Percentiles rank a stretch among this genome's conserved stretches.
These are phyloP conservation scores for Drosophila hydei DNA, from an alignment of 1,140 invertebrate genomes.

Conservation along the genomic window DNA sequence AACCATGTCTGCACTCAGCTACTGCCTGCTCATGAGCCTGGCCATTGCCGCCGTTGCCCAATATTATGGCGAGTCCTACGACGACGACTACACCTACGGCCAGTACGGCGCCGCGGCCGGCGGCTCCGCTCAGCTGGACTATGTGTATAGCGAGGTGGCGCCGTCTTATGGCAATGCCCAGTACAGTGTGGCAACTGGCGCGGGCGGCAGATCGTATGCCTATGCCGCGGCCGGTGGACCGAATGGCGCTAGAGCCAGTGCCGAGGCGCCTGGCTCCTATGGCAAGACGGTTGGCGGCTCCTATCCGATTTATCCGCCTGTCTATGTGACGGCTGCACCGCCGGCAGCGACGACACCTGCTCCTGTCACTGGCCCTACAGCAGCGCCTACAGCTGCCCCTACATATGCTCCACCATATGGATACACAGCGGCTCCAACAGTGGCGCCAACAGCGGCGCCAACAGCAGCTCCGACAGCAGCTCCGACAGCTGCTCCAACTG, in stretches of 20 bases:
- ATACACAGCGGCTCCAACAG: neutral
- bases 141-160: conserved; percentile 1
- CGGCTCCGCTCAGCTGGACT: neutral
- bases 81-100: conserved; percentile 5
- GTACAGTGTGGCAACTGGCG: neutral
- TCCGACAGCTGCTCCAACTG: conserved; percentile 11
- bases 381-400: neutral
- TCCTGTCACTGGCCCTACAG: neutral
- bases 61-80: conserved; percentile 29
- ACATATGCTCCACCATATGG: conserved; percentile 4
- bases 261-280: conserved; percentile 55
- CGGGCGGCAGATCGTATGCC: conserved; percentile 37
- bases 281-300: neutral
- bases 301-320: conserved; percentile 18
- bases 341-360: conserved; percentile 6
- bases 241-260: conserved; percentile 53
- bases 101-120: neutral
- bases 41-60: conserved; percentile 5
- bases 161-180: neutral
- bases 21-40: conserved; percentile 15
- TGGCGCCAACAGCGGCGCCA: conserved; percentile 12
- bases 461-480: neutral
- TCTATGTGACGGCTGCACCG: conserved; percentile 12
- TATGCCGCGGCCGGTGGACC: conserved; percentile 55
- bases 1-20: conserved; percentile 29